A percentile compares a stretch with the other conserved stretches of the same genome.
phyloP scores from a whole-genome alignment of 2,113 vertebrate species.

The Nyctereutes procyonoides region DNA sequence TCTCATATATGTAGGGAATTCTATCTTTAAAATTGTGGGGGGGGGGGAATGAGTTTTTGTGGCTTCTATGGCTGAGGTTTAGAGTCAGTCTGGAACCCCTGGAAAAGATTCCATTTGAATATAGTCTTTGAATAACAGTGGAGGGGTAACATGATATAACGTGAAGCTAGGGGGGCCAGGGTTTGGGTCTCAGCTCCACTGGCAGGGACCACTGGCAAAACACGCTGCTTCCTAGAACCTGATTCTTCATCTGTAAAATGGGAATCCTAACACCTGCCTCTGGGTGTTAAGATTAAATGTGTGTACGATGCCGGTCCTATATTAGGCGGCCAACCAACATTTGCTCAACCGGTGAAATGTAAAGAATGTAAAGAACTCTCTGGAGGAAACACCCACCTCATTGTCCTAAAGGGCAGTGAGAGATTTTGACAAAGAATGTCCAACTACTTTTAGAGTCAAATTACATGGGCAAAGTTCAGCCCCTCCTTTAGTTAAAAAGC shows the following conservation, averaged over 20 bases:
- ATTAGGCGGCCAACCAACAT: not conserved
- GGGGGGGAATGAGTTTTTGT: not conserved
- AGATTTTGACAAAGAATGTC: not conserved
- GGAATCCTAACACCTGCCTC: not conserved
- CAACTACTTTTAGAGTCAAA: conserved; percentile 33
- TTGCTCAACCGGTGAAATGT: not conserved
- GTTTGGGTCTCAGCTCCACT: not conserved
- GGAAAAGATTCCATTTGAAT: not conserved
- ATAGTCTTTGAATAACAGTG: not conserved
- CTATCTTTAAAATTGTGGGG: not conserved
- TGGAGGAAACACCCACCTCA: not conserved
- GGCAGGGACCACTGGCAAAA: not conserved
- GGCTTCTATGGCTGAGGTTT: not conserved
- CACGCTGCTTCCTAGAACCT: not conserved
- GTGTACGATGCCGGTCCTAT: not conserved
- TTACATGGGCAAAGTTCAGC: conserved; percentile 61
- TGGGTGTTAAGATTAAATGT: not conserved
- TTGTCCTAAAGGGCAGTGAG: not conserved
- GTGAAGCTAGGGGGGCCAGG: not conserved
- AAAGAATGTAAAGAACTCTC: not conserved
- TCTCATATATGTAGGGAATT: not conserved
- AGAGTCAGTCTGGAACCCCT: not conserved
- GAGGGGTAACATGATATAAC: not conserved
- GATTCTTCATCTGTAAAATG: not conserved
- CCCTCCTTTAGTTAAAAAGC: conserved; percentile 38